Conservation (phyloP, 2,888 invertebrate species). For the Lagria hirta region DNA sequence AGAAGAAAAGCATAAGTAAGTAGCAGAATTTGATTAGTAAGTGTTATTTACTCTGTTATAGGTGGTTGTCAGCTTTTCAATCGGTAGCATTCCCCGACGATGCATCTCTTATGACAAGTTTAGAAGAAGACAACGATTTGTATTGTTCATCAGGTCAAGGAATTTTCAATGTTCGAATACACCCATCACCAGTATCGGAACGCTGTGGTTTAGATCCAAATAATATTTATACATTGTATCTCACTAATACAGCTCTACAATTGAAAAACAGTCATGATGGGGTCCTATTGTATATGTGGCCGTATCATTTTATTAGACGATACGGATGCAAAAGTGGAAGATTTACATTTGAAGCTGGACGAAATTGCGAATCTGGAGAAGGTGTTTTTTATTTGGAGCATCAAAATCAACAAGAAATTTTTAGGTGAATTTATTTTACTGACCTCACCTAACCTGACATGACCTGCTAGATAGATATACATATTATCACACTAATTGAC, state of each 20-base stretch:
- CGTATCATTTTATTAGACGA: constrained; percentile 78
- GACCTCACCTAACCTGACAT: background rate
- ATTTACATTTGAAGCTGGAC: constrained; percentile 85
- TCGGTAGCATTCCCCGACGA: constrained; percentile 77
- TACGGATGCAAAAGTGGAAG: constrained; percentile 85
- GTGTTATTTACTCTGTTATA: no score
- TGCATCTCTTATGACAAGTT: constrained; percentile 57
- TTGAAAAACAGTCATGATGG: constrained; percentile 67
- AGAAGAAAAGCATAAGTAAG: constrained; percentile 65
- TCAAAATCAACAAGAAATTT: constrained; percentile 80
- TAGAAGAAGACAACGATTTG: constrained; percentile 87
- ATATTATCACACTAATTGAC: background rate
- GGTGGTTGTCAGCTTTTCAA: constrained; percentile 79
- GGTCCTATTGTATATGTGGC: constrained; percentile 75
- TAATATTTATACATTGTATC: constrained; percentile 67
- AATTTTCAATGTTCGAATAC: constrained; percentile 69
- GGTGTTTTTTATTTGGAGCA: constrained; percentile 80
- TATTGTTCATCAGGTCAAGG: constrained; percentile 85
- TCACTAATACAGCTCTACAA: constrained; percentile 76
- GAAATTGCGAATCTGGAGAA: constrained; percentile 84
- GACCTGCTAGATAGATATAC: no score
- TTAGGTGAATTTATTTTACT: constrained; percentile 40
- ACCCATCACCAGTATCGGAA: constrained; percentile 75
- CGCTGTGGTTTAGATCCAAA: constrained; percentile 72
- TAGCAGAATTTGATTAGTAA: no score